These are phyloP conservation scores for Siniperca undulata DNA, from an alignment of 2,797 vertebrate species.

Conservation along the genomic window DNA sequence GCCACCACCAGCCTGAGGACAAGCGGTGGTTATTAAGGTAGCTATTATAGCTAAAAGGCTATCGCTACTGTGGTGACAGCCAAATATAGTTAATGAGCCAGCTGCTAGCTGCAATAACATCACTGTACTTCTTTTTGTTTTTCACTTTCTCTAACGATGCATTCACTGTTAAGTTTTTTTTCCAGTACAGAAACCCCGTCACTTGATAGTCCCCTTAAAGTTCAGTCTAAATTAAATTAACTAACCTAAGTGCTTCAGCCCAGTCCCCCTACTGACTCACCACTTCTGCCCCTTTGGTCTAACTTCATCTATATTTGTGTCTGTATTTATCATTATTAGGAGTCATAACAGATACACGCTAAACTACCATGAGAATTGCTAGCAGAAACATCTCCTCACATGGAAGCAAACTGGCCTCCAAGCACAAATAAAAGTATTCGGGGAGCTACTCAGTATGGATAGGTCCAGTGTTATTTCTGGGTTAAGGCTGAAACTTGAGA, in stretches of 20 bases:
- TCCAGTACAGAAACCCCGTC: neutral
- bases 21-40: neutral
- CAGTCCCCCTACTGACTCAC: neutral
- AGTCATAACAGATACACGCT: neutral
- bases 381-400: neutral
- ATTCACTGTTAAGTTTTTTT: too few species aligned
- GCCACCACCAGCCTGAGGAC: too few species aligned
- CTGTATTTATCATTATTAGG: too few species aligned
- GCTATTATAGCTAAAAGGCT: constrained; percentile 18
- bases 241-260: neutral
- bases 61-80: neutral
- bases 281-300: too few species aligned
- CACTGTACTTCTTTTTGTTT: too few species aligned
- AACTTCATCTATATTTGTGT: neutral
- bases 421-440: neutral
- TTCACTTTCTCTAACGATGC: too few species aligned
- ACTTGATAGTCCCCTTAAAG: neutral
- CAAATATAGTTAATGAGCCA: neutral
- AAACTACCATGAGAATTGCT: neutral
- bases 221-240: neutral
- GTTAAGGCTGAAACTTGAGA: neutral
- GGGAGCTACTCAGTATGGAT: neutral
- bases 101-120: constrained; percentile 5
- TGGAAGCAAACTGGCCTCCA: neutral
- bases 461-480: neutral